These are phyloP conservation scores for Meriones psammophilus DNA, from an alignment of 2,797 vertebrate genomes.

Conservation along the genomic window DNA sequence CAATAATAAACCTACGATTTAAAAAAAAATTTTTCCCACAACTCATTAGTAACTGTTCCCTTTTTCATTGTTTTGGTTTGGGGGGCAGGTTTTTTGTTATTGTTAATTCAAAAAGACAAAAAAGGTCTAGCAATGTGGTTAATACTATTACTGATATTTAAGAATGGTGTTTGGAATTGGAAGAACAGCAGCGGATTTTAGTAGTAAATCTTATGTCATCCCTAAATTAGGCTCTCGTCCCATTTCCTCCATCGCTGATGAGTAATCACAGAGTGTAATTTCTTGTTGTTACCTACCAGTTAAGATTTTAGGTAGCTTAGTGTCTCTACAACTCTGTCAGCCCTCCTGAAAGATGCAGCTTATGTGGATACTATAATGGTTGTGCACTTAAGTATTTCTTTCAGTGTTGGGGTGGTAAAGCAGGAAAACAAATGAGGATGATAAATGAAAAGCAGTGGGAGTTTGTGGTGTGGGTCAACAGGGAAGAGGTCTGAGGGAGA, in stretches of 20 bases:
- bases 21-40: background rate
- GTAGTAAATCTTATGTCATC: slow-evolving; percentile 25
- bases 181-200: background rate
- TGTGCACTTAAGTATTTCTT: slow-evolving; percentile 42
- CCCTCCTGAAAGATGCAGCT: slow-evolving; percentile 73
- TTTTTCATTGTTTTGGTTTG: no score
- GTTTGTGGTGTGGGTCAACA: background rate
- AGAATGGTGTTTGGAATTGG: background rate
- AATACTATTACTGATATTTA: slow-evolving; percentile 16
- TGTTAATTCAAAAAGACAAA: background rate
- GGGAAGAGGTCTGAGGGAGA: background rate
- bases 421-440: background rate
- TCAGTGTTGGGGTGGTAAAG: slow-evolving; percentile 28
- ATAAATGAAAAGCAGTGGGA: background rate
- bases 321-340: slow-evolving; percentile 50
- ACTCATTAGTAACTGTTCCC: background rate
- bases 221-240: slow-evolving; percentile 69
- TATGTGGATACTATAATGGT: background rate
- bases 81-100: background rate
- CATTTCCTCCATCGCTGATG: slow-evolving; percentile 70
- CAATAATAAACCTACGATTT: background rate
- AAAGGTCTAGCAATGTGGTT: background rate
- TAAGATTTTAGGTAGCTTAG: slow-evolving; percentile 65
- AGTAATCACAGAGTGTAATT: slow-evolving; percentile 70
- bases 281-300: slow-evolving; percentile 69